phyloP scores from a whole-genome alignment of 2,113 vertebrate species.

The Lagopus leucura region DNA sequence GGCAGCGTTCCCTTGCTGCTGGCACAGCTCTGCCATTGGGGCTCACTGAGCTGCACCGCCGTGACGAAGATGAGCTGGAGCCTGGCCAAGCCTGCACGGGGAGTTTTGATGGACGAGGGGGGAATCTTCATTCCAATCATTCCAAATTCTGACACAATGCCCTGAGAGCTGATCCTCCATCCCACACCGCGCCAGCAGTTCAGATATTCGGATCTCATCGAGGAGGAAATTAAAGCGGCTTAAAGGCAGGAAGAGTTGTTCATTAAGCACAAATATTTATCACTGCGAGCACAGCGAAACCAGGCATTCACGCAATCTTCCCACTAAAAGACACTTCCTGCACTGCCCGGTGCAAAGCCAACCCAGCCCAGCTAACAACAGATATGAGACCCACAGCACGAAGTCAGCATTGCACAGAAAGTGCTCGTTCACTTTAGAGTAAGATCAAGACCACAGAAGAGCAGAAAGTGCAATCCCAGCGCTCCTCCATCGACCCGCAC shows the following conservation, averaged over 20 bases:
- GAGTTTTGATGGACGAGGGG: background rate
- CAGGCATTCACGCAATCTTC: background rate
- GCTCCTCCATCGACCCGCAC: background rate
- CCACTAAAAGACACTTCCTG: background rate
- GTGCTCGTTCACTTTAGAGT: no score
- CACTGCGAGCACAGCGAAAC: conserved; percentile 8
- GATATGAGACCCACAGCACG: background rate
- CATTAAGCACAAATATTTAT: conserved; percentile 34
- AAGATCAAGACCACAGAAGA: background rate
- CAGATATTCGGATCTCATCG: background rate
- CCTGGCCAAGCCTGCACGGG: background rate
- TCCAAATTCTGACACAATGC: conserved; percentile 3
- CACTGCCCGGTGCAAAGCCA: background rate
- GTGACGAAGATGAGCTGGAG: background rate
- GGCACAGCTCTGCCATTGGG: no score
- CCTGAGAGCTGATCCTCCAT: background rate
- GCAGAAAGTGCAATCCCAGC: background rate
- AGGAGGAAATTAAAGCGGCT: conserved; percentile 40
- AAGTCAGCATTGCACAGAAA: accelerated
- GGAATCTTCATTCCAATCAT: conserved; percentile 64
- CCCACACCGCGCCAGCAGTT: background rate
- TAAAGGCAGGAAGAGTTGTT: conserved; percentile 43
- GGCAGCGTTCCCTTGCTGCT: background rate
- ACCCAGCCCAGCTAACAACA: background rate
- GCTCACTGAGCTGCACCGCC: background rate